Base-by-base conservation (phyloP, 2,888 invertebrate species). In the Hyposoter dolosus region DNA sequence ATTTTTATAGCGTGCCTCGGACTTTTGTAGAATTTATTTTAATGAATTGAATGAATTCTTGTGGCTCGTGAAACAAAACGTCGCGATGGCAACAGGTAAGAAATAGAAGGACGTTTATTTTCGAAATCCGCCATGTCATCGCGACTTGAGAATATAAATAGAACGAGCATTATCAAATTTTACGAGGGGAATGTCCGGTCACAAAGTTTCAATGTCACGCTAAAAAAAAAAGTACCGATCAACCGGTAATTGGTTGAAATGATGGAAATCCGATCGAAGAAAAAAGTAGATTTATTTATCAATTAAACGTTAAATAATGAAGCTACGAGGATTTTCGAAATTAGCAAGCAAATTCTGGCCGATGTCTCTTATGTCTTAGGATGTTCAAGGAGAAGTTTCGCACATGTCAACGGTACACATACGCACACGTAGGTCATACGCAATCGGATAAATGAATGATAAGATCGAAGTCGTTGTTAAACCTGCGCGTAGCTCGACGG, bases 401-500 rank as follows among this genome's bases (percentile, higher is more conserved):
- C 23, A 56, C 12, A 56, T 56, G 6, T 23, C 28, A 60, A 15
- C 4, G 3, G 10, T 23, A 12, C 23, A 60, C 56, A 28, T 0
- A 15, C 23, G 56, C 56, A 60, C 28, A 5, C 28, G 15, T 60
- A 28, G 60, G 56, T 28, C 6, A 28, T 60, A 60, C 28, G 28
- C 28, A 28, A 28, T 28, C 60, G 15, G 15, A 60, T 28, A 60
- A 60, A 43, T 66, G n/a, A 66, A 66, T 40, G 40, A 66, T 3
- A 40, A 66, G 43, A 32, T 17, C 43, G 28, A 45, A 72, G 35
- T n/a, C 35, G 35, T 66, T 66, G 35, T 69, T 69, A 69, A 45
- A 43, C 23, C 68, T 69, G 40, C 12, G 40, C 45, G 68, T 68
- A 45, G 23, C 68, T 68, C 43, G 43, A 15, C 0, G 43, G 19